phyloP scores from a whole-genome alignment of 2,797 vertebrate species.

The Enteromius treurensis region DNA sequence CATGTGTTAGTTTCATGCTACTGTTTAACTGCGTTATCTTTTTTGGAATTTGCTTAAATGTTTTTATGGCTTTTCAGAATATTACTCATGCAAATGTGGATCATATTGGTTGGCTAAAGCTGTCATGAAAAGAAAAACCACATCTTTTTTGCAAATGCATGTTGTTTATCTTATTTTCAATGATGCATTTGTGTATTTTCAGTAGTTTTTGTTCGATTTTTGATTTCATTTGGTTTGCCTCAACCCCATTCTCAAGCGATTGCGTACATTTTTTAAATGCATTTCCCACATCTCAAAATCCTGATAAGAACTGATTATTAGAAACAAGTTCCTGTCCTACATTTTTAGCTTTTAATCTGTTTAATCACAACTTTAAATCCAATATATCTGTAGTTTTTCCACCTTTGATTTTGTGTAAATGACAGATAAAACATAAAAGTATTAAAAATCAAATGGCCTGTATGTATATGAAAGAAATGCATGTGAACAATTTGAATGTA shows the following conservation, averaged over 20 bases:
- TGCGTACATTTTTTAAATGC: neutral
- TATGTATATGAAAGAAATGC: slow-evolving; percentile 18
- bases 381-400: neutral
- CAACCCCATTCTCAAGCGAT: neutral
- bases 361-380: neutral
- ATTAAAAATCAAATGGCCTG: slow-evolving; percentile 64
- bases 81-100: neutral
- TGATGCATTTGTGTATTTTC: neutral
- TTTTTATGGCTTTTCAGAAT: neutral
- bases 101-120: neutral
- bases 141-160: neutral
- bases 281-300: neutral
- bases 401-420: slow-evolving; percentile 28
- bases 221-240: neutral
- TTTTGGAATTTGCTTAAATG: neutral
- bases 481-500: neutral
- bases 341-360: neutral
- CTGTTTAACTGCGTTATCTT: neutral
- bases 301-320: neutral
- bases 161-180: neutral
- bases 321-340: neutral
- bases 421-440: slow-evolving; percentile 23
- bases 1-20: neutral
- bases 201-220: neutral
- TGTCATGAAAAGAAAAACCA: neutral